Conservation (phyloP, 2,113 vertebrate genomes). For the Cyprinodon brontotheroides region DNA sequence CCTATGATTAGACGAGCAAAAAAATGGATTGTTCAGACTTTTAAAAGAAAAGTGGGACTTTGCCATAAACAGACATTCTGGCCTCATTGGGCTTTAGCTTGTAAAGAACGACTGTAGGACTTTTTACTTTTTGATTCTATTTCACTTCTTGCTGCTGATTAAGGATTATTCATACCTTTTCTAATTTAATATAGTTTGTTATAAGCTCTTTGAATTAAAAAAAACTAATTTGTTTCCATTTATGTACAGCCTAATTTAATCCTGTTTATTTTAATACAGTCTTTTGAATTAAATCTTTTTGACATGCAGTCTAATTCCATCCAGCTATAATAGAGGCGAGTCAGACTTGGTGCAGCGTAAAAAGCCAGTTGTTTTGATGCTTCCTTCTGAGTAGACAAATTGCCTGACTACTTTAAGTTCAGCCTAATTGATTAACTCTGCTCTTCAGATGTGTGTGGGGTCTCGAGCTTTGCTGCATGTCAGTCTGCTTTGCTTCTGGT, state of each 20-base stretch:
- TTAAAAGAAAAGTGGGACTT: not conserved
- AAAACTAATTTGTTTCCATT: too few relatives aligned
- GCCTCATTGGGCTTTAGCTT: too few relatives aligned
- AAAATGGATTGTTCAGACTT: not conserved
- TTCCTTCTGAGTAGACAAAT: not conserved
- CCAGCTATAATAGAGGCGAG: not conserved
- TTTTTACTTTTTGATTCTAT: too few relatives aligned
- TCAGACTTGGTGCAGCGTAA: not conserved
- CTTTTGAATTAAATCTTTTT: not conserved
- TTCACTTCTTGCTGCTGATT: too few relatives aligned
- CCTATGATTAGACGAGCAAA: not conserved
- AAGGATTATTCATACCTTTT: too few relatives aligned
- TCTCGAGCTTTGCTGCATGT: slow-evolving; percentile 43
- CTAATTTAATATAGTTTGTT: too few relatives aligned
- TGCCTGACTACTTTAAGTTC: not conserved
- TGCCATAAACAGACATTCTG: too few relatives aligned
- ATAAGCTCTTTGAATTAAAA: too few relatives aligned
- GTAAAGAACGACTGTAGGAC: too few relatives aligned
- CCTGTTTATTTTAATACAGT: not conserved
- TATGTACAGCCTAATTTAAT: too few relatives aligned
- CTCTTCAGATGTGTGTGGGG: slow-evolving; percentile 35
- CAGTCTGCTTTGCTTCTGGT: slow-evolving; percentile 42
- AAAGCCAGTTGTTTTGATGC: not conserved
- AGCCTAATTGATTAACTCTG: slow-evolving; percentile 9
- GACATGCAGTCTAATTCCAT: not conserved